These are phyloP conservation scores for Gobio occitaniae DNA, from an alignment of 2,797 vertebrate species.

Conservation along the genomic window DNA sequence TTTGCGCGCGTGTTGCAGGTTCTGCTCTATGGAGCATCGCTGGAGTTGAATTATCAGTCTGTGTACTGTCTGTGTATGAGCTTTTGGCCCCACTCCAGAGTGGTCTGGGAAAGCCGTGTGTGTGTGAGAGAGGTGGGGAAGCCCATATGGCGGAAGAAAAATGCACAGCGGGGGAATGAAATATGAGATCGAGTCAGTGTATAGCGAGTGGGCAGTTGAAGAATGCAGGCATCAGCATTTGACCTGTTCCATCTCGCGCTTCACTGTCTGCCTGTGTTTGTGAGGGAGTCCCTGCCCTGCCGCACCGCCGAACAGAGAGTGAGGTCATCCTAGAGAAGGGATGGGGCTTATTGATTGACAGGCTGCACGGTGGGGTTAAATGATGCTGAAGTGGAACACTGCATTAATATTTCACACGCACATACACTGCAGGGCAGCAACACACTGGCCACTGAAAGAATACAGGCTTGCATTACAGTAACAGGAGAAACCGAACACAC, in stretches of 20 bases:
- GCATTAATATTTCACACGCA: constrained; percentile 46
- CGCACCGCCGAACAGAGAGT: constrained; percentile 11
- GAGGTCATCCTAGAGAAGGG: constrained; percentile 17
- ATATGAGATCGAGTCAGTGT: not conserved
- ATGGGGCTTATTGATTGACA: constrained; percentile 31
- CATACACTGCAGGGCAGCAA: not conserved
- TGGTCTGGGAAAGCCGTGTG: constrained; percentile 27
- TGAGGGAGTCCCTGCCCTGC: constrained; percentile 12
- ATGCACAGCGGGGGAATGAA: constrained; percentile 25
- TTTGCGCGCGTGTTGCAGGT: not conserved
- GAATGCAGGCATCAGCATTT: constrained; percentile 44
- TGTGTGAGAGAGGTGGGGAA: not conserved
- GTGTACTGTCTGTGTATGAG: not conserved
- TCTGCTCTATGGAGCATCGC: not conserved
- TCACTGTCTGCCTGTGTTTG: constrained; percentile 16
- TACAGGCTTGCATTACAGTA: constrained; percentile 36
- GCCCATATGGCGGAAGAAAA: constrained; percentile 33
- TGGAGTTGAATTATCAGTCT: not conserved
- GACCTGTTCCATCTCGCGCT: not conserved
- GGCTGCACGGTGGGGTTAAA: constrained; percentile 33
- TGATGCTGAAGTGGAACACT: constrained; percentile 38
- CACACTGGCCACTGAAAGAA: constrained; percentile 29
- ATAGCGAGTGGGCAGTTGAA: constrained; percentile 26
- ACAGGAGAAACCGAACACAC: constrained; percentile 15
- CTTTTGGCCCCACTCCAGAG: constrained; percentile 10